Percentiles rank a stretch among this genome's conserved stretches.
Conservation (phyloP, 2,888 invertebrate species). For the Nephrocerus scutellatus region DNA sequence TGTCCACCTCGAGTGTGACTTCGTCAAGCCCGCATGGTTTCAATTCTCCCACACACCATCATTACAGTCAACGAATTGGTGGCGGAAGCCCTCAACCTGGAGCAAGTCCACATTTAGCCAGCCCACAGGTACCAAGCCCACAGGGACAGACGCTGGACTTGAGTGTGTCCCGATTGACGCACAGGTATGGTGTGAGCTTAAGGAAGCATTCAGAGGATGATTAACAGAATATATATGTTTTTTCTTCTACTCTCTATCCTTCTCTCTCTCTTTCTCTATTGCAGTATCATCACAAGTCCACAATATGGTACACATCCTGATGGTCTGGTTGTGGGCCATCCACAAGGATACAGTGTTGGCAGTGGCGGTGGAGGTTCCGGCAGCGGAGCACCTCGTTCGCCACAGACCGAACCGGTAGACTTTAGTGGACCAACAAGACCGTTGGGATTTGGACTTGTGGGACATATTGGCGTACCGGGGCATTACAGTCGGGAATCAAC, state of each 20-base stretch:
- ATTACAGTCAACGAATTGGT: slow-evolving; percentile 47
- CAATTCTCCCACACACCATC: slow-evolving; percentile 44
- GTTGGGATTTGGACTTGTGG: slow-evolving; percentile 52
- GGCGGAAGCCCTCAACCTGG: slow-evolving; percentile 75
- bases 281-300: slow-evolving; percentile 51
- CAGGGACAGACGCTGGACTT: slow-evolving; percentile 86
- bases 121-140: slow-evolving; percentile 85
- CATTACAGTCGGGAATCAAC: slow-evolving; percentile 80
- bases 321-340: slow-evolving; percentile 46
- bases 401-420: slow-evolving; percentile 66
- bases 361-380: slow-evolving; percentile 35
- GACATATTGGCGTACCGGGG: slow-evolving; percentile 57
- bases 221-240: slow-evolving; percentile 12
- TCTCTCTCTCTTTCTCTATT: neutral
- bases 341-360: slow-evolving; percentile 52
- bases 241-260: neutral
- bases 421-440: slow-evolving; percentile 62
- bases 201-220: neutral
- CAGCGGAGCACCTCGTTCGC: slow-evolving; percentile 50
- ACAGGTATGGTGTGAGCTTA: slow-evolving; percentile 56
- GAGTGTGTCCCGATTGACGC: slow-evolving; percentile 78
- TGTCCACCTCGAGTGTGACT: slow-evolving; percentile 78
- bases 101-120: slow-evolving; percentile 76
- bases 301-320: slow-evolving; percentile 52
- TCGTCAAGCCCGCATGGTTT: slow-evolving; percentile 74